A percentile compares a stretch with the other conserved stretches of the same genome.
phyloP scores from a whole-genome alignment of 2,888 invertebrate species.

The Drosophila lutescens region DNA sequence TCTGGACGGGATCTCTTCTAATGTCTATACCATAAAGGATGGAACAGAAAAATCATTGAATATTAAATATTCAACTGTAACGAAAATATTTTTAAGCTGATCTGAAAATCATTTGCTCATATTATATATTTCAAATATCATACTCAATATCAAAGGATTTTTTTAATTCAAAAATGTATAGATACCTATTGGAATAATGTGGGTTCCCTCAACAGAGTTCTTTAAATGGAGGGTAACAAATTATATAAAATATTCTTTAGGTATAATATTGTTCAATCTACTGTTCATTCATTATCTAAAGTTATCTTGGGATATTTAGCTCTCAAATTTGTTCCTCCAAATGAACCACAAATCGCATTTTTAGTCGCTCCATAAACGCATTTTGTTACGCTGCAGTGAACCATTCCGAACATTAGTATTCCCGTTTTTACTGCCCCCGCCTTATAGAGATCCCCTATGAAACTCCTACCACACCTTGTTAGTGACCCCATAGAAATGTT shows the following conservation, averaged over 20 bases:
- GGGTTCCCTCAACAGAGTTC: background rate
- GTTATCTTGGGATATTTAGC: background rate
- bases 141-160: no score
- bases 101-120: no score
- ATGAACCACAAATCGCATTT: constrained; percentile 27
- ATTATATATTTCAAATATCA: no score
- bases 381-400: constrained; percentile 25
- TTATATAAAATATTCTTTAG: background rate
- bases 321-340: constrained; percentile 13
- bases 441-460: constrained; percentile 14
- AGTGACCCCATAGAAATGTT: constrained; percentile 35
- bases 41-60: no score
- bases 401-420: constrained; percentile 10
- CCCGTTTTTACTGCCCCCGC: constrained; percentile 6
- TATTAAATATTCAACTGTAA: no score
- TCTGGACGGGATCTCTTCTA: background rate
- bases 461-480: constrained; percentile 53
- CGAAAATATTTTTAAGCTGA: no score
- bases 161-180: no score
- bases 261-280: background rate
- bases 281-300: background rate
- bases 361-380: constrained; percentile 22
- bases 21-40: no score
- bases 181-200: background rate
- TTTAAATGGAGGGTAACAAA: background rate